phyloP scores from a whole-genome alignment of 1,140 invertebrate genomes.

The Rhopalosiphum padi region DNA sequence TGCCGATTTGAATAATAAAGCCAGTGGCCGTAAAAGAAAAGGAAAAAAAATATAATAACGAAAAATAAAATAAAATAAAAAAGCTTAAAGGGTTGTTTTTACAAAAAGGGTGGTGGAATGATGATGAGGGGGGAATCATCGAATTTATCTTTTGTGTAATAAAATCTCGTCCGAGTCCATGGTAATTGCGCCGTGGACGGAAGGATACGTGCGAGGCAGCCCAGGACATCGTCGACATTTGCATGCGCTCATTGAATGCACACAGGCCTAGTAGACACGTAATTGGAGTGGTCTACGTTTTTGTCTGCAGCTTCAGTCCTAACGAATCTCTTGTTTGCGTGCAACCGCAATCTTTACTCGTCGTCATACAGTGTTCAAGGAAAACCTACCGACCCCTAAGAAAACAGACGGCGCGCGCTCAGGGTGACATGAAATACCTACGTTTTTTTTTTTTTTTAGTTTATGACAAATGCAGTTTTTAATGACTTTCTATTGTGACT shows the following conservation, averaged over 20 bases:
- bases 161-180: conserved; percentile 37
- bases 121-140: not conserved
- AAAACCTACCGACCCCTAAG: not conserved
- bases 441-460: not conserved
- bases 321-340: conserved; percentile 54
- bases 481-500: not conserved
- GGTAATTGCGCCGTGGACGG: not conserved
- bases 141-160: conserved; percentile 49
- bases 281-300: conserved; percentile 48
- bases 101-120: not conserved
- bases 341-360: not conserved
- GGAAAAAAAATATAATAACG: conserved; percentile 10
- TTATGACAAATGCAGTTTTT: not conserved
- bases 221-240: conserved; percentile 42
- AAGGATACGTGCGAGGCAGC: not conserved
- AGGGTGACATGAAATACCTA: not conserved
- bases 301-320: not conserved
- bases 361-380: not conserved
- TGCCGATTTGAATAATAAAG: conserved; percentile 23
- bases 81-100: conserved; percentile 33
- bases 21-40: conserved; percentile 18
- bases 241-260: conserved; percentile 28
- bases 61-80: not conserved
- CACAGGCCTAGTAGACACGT: conserved; percentile 13
- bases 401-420: not conserved